Percentiles rank a stretch among this genome's conserved stretches.
These are phyloP conservation scores for Temnothorax curvispinosus DNA, from an alignment of 1,140 invertebrate genomes.

Conservation along the genomic window DNA sequence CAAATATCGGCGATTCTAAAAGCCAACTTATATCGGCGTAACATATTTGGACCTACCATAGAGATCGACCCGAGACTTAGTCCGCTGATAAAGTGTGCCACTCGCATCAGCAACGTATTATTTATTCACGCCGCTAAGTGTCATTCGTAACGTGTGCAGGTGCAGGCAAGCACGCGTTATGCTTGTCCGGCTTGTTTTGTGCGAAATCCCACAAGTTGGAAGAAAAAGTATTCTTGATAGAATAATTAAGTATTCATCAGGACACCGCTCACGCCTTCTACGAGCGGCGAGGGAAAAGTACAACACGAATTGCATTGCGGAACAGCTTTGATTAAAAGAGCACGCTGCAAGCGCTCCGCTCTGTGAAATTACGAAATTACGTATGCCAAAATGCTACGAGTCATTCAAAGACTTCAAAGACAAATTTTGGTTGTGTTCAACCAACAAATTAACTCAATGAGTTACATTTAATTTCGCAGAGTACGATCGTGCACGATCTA, in stretches of 20 bases:
- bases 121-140: slow-evolving; percentile 7
- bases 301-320: slow-evolving; percentile 1
- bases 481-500: neutral
- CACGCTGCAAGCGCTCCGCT: neutral
- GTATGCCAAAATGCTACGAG: neutral
- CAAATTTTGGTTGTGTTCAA: neutral
- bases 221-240: neutral
- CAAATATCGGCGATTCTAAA: slow-evolving; percentile 4
- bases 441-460: neutral
- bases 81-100: neutral
- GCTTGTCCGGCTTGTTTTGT: neutral
- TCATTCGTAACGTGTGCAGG: neutral
- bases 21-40: neutral
- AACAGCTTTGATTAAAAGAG: slow-evolving; percentile 1
- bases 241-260: slow-evolving; percentile 48
- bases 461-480: neutral
- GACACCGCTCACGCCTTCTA: neutral
- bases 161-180: neutral
- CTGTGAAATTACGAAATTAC: neutral
- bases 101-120: neutral
- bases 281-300: neutral
- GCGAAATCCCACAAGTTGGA: neutral
- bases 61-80: neutral
- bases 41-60: neutral
- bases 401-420: neutral